Percentiles rank a stretch among this genome's conserved stretches.
Evolutionary conservation across 2,797 vertebrate species (phyloP).

Genomic region (Smutsia gigantea): DNA sequence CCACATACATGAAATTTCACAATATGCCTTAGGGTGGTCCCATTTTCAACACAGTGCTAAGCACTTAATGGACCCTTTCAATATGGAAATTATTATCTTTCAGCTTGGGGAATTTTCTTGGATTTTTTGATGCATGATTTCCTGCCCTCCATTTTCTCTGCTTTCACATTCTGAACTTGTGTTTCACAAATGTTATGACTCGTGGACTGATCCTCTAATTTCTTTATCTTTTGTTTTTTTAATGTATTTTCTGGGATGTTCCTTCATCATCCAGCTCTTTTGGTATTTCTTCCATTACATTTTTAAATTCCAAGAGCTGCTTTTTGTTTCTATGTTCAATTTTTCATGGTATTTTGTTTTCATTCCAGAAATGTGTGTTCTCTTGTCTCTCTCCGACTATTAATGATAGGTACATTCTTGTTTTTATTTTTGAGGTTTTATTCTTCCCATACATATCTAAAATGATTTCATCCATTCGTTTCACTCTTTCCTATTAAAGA

Average conservation of each 20-base stretch:
- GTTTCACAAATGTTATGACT: not conserved
- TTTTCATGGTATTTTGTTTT: not conserved
- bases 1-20: not conserved
- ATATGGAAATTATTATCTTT: not conserved
- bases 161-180: not conserved
- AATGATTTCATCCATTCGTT: not conserved
- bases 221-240: not conserved
- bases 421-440: not conserved
- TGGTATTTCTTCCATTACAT: not conserved
- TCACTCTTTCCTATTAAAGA: not conserved
- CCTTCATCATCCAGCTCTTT: not conserved
- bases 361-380: not conserved
- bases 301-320: not conserved
- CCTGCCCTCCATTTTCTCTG: not conserved
- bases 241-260: not conserved
- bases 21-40: not conserved
- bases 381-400: not conserved
- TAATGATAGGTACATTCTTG: not conserved
- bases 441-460: not conserved
- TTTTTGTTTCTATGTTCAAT: not conserved
- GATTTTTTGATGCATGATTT: not conserved
- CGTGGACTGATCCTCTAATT: not conserved
- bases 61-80: not conserved
- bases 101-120: not conserved
- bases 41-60: not conserved